Evolutionary conservation across 2,888 invertebrate species (phyloP).

Genomic region (Ischnura elegans): DNA sequence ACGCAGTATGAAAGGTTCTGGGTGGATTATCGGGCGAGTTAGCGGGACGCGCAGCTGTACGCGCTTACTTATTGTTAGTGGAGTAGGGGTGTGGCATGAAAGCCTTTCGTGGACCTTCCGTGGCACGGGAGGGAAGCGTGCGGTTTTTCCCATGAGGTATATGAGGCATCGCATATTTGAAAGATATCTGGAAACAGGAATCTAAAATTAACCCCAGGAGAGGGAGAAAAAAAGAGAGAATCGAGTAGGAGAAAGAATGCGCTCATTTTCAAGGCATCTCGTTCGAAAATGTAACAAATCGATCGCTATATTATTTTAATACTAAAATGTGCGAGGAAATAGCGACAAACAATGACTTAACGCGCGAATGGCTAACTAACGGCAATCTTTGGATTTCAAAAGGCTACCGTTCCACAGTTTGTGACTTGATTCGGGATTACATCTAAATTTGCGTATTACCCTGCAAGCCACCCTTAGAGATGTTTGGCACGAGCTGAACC

Average conservation of each 20-base stretch:
- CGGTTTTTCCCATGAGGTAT: constrained; percentile 29
- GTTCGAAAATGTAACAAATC: neutral
- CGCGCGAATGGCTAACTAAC: no score
- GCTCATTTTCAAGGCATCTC: neutral
- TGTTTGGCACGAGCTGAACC: no score
- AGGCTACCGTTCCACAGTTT: no score
- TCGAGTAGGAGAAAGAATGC: neutral
- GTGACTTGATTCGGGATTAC: no score
- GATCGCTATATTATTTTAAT: neutral
- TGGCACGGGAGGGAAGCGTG: neutral
- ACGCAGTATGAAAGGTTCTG: neutral
- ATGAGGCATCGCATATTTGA: neutral
- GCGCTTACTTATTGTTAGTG: neutral
- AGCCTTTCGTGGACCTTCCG: neutral
- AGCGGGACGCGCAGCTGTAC: neutral
- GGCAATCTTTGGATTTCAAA: no score
- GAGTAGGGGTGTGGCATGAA: neutral
- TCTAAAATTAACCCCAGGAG: neutral
- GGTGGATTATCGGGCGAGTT: neutral
- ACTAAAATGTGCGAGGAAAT: no score
- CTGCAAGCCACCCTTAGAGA: no score
- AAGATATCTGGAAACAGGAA: constrained; percentile 20
- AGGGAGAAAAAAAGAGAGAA: neutral
- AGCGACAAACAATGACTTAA: no score
- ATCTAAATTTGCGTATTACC: no score